Evolutionary conservation across 1,140 invertebrate species (phyloP), one percentile per base, ranked within the genome.

Genomic region (Telenomus remus): DNA sequence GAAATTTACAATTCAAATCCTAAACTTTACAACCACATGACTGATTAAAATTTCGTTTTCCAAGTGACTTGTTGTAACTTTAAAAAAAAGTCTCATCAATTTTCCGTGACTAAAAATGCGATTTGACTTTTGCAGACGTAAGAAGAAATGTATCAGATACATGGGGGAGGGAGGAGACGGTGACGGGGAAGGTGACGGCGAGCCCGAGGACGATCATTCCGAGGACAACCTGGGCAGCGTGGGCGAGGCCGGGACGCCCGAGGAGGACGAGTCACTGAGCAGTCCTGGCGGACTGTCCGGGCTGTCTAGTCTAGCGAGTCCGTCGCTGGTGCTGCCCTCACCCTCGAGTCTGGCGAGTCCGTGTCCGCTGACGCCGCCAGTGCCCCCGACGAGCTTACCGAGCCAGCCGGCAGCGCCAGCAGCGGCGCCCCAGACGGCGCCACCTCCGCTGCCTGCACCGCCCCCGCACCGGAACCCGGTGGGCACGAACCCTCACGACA

Each of bases 81-180:
- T n/a, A 27, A 27, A 27, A 27, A 27, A 27, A 27, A 27, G 19
- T n/a, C n/a, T n/a, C n/a, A n/a, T n/a, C n/a, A n/a, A n/a, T n/a
- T n/a, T n/a, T n/a, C n/a, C n/a, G n/a, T n/a, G n/a, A n/a, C n/a
- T n/a, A n/a, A n/a, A n/a, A n/a, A n/a, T n/a, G n/a, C 37, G 37
- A 39, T 61, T 35, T 66, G 59, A 54, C 9, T 12, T 55, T 92
- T 93, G 33, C 91, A 98, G 97, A 91, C 95, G 97, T 91, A 98
- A 99, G 92, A 98, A 98, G 91, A 98, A 98, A 90, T 98, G 97
- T 91, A 96, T 98, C 86, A 94, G 96, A 72, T 98, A 97, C 89
- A 94, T 96, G 92, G 91, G 92, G 83, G 89, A 89, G 81, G 88
- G 93, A 92, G 90, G 91, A 90, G 81, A 91, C 85, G 90, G 93